These are phyloP conservation scores for Leptopilina drosophilae DNA, from an alignment of 2,888 invertebrate genomes.

Conservation along the genomic window DNA sequence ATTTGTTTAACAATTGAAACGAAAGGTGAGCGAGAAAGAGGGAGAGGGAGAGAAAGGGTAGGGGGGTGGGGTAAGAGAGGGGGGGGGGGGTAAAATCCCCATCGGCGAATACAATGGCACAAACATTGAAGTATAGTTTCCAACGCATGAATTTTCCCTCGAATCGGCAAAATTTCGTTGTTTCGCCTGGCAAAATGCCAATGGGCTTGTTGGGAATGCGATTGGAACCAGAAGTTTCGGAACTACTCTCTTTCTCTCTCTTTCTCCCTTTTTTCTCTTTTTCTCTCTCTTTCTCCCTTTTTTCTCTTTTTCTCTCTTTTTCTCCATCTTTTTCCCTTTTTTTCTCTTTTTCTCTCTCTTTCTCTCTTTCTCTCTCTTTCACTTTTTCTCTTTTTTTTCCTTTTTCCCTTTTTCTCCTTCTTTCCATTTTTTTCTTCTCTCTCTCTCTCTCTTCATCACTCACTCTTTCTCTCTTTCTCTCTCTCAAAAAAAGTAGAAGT, in stretches of 20 bases:
- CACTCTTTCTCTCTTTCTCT: not conserved
- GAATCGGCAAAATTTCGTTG: slow-evolving; percentile 58
- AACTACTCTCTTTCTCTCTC: slow-evolving; percentile 10
- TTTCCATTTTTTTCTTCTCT: not conserved
- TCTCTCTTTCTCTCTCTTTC: not conserved
- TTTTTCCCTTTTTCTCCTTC: not conserved
- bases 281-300: not conserved
- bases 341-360: not conserved
- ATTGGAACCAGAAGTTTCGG: slow-evolving; percentile 34
- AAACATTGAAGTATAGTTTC: slow-evolving; percentile 50
- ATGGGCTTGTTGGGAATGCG: slow-evolving; percentile 49
- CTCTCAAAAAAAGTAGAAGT: slow-evolving; percentile 6
- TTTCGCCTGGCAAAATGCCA: slow-evolving; percentile 60
- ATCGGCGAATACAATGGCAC: slow-evolving; percentile 53
- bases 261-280: not conserved
- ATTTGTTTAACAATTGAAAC: slow-evolving; percentile 37
- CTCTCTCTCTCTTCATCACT: not conserved
- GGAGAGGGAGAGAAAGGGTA: too few relatives aligned
- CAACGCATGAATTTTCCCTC: slow-evolving; percentile 56
- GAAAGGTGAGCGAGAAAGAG: not conserved
- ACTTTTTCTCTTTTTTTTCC: not conserved
- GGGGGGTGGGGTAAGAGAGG: too few relatives aligned
- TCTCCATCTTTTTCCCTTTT: not conserved
- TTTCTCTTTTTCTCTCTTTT: not conserved
- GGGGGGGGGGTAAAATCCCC: slow-evolving; percentile 36